Evolutionary conservation across 1,140 invertebrate species (phyloP).

Genomic region (Globodera ellingtonae): DNA sequence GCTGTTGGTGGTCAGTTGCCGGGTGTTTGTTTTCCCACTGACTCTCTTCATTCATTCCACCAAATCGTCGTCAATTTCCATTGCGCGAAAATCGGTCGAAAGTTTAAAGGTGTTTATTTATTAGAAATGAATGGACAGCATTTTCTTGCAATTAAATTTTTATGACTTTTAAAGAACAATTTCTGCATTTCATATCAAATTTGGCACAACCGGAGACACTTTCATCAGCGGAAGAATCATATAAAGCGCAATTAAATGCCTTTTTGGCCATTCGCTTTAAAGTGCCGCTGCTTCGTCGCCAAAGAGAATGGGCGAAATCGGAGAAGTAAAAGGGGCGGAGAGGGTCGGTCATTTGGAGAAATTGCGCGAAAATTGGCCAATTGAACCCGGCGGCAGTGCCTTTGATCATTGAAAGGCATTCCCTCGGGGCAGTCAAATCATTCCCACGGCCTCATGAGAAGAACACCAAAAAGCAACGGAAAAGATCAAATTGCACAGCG

Average conservation of each 20-base stretch:
- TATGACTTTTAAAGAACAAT: no score
- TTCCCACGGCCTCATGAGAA: constrained; percentile 3
- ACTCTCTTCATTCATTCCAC: neutral
- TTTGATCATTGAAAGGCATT: neutral
- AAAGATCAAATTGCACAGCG: neutral
- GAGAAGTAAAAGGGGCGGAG: neutral
- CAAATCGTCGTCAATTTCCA: neutral
- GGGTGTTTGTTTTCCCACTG: no score
- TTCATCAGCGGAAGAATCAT: neutral
- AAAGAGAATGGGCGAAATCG: constrained; percentile 2
- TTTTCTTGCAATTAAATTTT: no score
- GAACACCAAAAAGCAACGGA: neutral
- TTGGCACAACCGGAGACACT: neutral
- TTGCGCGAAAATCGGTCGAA: neutral
- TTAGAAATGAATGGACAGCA: neutral
- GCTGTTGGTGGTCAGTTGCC: neutral
- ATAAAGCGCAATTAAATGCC: constrained; percentile 3
- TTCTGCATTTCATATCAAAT: neutral
- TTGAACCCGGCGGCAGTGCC: neutral
- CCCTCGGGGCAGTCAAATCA: neutral
- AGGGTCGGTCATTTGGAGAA: neutral
- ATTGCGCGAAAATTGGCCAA: constrained; percentile 4
- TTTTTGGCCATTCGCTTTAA: neutral
- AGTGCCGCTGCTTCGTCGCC: neutral
- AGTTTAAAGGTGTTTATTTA: neutral